Evolutionary conservation across 1,140 invertebrate species (phyloP).

Genomic region (Drosophila subobscura): DNA sequence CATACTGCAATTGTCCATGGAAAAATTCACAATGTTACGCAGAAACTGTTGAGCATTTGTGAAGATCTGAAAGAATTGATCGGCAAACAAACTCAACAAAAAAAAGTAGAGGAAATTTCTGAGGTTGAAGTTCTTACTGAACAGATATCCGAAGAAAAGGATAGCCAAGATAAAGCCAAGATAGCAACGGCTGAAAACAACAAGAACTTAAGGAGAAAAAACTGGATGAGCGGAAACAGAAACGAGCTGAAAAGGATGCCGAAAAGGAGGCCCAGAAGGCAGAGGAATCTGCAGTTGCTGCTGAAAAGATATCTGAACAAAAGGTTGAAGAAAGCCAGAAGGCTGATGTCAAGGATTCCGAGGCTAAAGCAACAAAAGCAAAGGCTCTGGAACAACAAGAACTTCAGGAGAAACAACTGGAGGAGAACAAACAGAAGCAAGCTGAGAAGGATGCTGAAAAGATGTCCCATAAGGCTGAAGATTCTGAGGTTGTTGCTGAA

Average conservation of each 20-base stretch:
- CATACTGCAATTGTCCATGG: constrained; percentile 32
- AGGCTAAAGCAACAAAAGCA: constrained; percentile 47
- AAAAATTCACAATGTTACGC: constrained; percentile 45
- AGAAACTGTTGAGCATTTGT: constrained; percentile 43
- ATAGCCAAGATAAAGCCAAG: constrained; percentile 35
- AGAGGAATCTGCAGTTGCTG: constrained; percentile 40
- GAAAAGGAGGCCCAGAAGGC: constrained; percentile 21
- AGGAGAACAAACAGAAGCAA: constrained; percentile 32
- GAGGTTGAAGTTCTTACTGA: constrained; percentile 18
- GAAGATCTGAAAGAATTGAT: constrained; percentile 37
- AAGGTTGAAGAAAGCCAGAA: constrained; percentile 12
- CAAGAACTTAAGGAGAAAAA: constrained; percentile 34
- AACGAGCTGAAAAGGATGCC: constrained; percentile 14
- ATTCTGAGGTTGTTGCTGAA: constrained; percentile 23
- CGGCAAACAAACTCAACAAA: background rate
- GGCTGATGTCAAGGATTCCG: constrained; percentile 4
- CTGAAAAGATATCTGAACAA: constrained; percentile 26
- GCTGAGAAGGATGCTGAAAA: constrained; percentile 9
- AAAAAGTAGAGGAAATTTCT: constrained; percentile 16
- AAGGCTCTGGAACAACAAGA: constrained; percentile 39
- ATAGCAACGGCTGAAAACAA: constrained; percentile 9
- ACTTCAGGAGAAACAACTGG: constrained; percentile 27
- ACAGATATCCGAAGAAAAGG: constrained; percentile 18
- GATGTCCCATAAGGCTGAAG: constrained; percentile 34
- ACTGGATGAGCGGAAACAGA: constrained; percentile 18